These are phyloP conservation scores for Pinna nobilis DNA, from an alignment of 1,140 invertebrate genomes.

Conservation along the genomic window DNA sequence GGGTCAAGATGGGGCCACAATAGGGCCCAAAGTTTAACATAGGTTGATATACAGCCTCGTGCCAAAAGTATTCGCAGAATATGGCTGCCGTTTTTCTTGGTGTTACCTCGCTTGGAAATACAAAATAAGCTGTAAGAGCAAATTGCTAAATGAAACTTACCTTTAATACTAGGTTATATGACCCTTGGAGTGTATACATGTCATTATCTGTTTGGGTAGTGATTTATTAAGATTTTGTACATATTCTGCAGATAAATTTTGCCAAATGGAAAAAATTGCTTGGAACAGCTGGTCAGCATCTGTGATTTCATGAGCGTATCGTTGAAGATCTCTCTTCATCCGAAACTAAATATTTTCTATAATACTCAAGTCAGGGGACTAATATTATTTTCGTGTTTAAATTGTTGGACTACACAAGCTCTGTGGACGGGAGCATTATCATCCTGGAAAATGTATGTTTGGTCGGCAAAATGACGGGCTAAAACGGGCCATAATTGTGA, in stretches of 20 bases:
- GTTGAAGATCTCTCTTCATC: slow-evolving; percentile 19
- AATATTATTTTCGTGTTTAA: slow-evolving; percentile 28
- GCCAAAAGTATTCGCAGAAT: slow-evolving; percentile 28
- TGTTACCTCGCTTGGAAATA: slow-evolving; percentile 3
- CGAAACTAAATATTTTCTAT: slow-evolving; percentile 21
- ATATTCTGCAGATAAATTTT: slow-evolving; percentile 7
- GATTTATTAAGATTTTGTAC: slow-evolving; percentile 22
- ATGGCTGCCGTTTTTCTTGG: background rate
- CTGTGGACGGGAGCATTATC: slow-evolving; percentile 11
- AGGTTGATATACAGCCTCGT: slow-evolving; percentile 6
- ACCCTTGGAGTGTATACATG: slow-evolving; percentile 11
- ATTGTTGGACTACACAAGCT: background rate
- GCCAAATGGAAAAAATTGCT: slow-evolving; percentile 24
- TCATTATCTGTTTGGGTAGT: background rate
- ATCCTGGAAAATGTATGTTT: slow-evolving; percentile 20
- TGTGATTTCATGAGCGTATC: background rate
- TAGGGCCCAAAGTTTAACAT: too few relatives aligned
- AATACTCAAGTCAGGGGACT: slow-evolving; percentile 15
- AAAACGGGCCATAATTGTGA: slow-evolving; percentile 18
- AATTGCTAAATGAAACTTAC: background rate
- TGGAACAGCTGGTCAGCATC: slow-evolving; percentile 8
- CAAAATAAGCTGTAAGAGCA: background rate
- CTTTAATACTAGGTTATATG: slow-evolving; percentile 21
- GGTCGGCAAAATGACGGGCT: slow-evolving; percentile 25
- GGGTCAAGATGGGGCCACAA: too few relatives aligned